Evolutionary conservation across 37 sponge, comb jelly and placozoan species (phyloP).

Genomic region (Aplysina aerophoba): DNA sequence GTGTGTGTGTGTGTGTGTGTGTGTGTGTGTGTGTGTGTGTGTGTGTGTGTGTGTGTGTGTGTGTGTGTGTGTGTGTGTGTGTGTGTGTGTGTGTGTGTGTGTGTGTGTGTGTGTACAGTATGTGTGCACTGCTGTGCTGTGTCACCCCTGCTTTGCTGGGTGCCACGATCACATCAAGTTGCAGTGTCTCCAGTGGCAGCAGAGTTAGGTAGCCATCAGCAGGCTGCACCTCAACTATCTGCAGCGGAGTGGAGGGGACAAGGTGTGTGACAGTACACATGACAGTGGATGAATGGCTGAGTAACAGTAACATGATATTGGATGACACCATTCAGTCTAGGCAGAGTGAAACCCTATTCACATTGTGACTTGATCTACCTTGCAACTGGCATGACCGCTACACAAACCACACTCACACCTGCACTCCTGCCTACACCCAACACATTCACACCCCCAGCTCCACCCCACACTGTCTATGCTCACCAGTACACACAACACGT

Average conservation of each 20-base stretch:
- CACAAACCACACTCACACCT: no score
- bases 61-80: no score
- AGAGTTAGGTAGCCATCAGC: constrained; percentile 88
- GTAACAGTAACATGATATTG: not conserved
- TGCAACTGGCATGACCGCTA: no score
- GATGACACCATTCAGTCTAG: not conserved
- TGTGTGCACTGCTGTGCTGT: no score
- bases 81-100: not conserved
- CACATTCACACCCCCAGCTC: not conserved
- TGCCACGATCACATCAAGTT: constrained; percentile 75
- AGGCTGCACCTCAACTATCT: constrained; percentile 80
- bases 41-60: no score
- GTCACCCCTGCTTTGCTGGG: constrained; percentile 56
- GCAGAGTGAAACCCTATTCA: no score
- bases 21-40: no score
- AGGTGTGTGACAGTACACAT: not conserved
- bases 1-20: no score
- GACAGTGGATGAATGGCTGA: not conserved
- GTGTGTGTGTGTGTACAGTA: not conserved
- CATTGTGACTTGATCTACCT: no score
- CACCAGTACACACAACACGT: not conserved
- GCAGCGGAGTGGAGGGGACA: not conserved
- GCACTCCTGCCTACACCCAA: no score
- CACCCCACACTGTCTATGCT: not conserved
- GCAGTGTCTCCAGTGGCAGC: constrained; percentile 78